Percentiles rank a stretch among this genome's conserved stretches.
Evolutionary conservation across 1,140 invertebrate genomes (phyloP).

Genomic region (Chrysomallon squamiferum): DNA sequence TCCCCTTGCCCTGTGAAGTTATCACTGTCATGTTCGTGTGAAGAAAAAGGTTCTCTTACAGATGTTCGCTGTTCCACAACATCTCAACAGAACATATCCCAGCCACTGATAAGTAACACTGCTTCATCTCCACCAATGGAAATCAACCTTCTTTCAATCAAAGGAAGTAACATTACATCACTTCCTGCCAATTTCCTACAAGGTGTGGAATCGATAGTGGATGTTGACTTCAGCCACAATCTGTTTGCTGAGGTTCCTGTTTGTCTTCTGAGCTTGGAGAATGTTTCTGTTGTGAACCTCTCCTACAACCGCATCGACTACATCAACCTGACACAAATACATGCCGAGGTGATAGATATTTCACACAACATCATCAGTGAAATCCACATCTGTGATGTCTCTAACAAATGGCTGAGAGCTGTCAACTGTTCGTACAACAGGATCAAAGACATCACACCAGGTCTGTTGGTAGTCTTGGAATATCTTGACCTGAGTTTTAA

Average conservation of each 20-base stretch:
- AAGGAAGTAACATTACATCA: constrained; percentile 2
- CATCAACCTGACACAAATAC: not conserved
- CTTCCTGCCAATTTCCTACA: constrained; percentile 9
- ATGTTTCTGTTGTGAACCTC: not conserved
- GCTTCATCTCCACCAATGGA: no score
- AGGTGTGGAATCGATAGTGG: not conserved
- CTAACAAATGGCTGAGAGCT: not conserved
- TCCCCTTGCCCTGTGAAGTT: no score
- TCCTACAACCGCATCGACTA: constrained; percentile 9
- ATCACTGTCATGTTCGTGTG: no score
- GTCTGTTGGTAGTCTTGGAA: not conserved
- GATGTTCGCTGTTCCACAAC: no score
- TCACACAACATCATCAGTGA: no score
- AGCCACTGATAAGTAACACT: no score
- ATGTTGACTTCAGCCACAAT: constrained; percentile 6
- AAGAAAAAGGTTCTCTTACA: no score
- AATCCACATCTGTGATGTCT: no score
- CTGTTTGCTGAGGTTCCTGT: not conserved
- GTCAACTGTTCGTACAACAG: constrained; percentile 2
- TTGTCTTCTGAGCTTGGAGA: not conserved
- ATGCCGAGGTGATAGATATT: no score
- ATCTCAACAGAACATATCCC: no score
- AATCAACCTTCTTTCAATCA: constrained; percentile 3
- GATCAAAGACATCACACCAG: not conserved
- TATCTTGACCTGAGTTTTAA: not conserved